phyloP scores from a whole-genome alignment of 2,797 vertebrate species.

The Bucorvus abyssinicus region DNA sequence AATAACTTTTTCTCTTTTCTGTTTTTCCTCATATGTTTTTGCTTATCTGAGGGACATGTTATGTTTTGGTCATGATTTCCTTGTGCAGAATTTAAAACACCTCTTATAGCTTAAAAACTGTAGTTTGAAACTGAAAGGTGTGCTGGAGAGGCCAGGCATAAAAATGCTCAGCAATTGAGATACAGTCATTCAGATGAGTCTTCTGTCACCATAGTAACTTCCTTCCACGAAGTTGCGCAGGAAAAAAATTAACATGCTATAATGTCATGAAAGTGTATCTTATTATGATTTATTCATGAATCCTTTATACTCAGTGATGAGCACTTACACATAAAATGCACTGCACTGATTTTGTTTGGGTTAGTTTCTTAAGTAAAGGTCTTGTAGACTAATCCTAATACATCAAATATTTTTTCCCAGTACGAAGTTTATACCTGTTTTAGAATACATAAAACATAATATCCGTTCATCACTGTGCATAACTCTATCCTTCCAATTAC shows the following conservation, averaged over 20 bases:
- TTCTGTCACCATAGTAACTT: slow-evolving; percentile 52
- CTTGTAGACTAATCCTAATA: background rate
- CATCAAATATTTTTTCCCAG: background rate
- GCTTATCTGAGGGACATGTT: background rate
- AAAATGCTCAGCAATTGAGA: background rate
- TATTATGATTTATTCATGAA: background rate
- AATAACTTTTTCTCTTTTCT: background rate
- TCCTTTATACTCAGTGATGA: background rate
- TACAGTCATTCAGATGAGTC: background rate
- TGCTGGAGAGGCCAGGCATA: background rate
- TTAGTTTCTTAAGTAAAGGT: background rate
- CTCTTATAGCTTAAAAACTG: background rate
- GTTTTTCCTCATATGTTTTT: background rate
- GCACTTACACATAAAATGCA: background rate
- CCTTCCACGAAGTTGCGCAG: background rate
- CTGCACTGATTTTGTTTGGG: background rate
- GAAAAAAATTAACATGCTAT: background rate
- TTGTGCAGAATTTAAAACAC: background rate
- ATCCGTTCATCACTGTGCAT: background rate
- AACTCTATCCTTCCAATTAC: background rate
- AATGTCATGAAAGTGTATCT: background rate
- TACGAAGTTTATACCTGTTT: background rate
- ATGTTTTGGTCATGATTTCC: background rate
- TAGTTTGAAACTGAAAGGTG: background rate
- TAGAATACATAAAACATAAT: background rate